Conservation (phyloP, 1,140 invertebrate species). For the Brachystomella parvula region DNA sequence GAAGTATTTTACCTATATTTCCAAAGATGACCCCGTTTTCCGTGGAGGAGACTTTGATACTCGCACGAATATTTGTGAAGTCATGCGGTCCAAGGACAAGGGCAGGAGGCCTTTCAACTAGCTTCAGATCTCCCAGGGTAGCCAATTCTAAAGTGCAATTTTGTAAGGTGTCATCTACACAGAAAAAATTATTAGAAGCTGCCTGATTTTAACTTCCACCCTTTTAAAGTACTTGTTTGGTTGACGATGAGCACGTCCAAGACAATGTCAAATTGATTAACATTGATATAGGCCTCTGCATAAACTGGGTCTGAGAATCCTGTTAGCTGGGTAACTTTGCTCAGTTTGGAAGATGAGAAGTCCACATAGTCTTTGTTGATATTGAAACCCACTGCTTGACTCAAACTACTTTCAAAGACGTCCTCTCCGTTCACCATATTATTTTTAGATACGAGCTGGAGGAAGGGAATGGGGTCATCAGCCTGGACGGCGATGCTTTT, state of each 20-base stretch:
- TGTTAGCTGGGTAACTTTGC: slow-evolving; percentile 94
- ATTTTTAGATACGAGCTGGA: slow-evolving; percentile 67
- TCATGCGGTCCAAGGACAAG: slow-evolving; percentile 92
- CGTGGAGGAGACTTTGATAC: slow-evolving; percentile 89
- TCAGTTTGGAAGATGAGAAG: slow-evolving; percentile 47
- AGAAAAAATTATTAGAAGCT: slow-evolving; percentile 17
- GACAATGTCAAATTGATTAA: slow-evolving; percentile 98
- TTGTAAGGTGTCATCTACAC: slow-evolving; percentile 78
- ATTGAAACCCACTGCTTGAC: slow-evolving; percentile 63
- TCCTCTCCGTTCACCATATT: slow-evolving; percentile 69
- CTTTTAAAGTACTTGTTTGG: slow-evolving; percentile 64
- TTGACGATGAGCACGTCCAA: slow-evolving; percentile 96
- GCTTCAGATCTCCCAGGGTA: slow-evolving; percentile 92
- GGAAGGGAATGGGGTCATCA: slow-evolving; percentile 78
- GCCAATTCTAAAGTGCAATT: slow-evolving; percentile 96
- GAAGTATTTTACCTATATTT: slow-evolving; percentile 69
- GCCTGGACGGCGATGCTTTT: slow-evolving; percentile 68
- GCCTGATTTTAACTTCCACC: not conserved
- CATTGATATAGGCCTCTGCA: slow-evolving; percentile 96
- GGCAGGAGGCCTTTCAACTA: slow-evolving; percentile 94
- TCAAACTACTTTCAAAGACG: slow-evolving; percentile 91
- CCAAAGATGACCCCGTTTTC: slow-evolving; percentile 99
- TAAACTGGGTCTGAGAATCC: slow-evolving; percentile 99
- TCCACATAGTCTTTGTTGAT: slow-evolving; percentile 42
- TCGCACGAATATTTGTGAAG: slow-evolving; percentile 96